Evolutionary conservation across 1,140 invertebrate species (phyloP).

Genomic region (Caenorhabditis briggsae): DNA sequence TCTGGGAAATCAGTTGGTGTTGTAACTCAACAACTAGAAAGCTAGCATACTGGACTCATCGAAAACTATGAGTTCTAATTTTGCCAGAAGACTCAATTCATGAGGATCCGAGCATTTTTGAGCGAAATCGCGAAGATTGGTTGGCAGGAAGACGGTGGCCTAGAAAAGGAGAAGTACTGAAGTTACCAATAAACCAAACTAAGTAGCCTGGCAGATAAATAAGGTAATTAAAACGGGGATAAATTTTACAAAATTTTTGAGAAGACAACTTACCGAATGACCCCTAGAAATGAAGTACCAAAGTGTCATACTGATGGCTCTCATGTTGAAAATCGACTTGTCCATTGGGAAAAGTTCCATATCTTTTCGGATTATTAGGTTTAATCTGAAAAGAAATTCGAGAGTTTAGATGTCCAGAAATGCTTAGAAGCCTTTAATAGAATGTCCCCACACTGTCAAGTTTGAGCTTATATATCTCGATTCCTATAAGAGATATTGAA

Average conservation of each 20-base stretch:
- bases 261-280: slow-evolving; percentile 9
- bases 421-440: no score
- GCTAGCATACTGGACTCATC: background rate
- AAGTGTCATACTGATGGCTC: slow-evolving; percentile 17
- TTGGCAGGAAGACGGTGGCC: slow-evolving; percentile 14
- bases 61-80: background rate
- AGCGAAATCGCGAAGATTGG: slow-evolving; percentile 22
- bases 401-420: no score
- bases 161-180: background rate
- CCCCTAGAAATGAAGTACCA: slow-evolving; percentile 40
- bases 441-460: no score
- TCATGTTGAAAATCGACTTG: slow-evolving; percentile 29
- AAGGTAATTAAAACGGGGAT: no score
- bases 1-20: background rate
- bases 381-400: background rate
- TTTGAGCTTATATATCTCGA: no score
- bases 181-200: no score
- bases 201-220: no score
- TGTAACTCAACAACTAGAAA: no score
- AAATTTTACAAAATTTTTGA: no score
- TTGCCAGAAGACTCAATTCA: slow-evolving; percentile 27
- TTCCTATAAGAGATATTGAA: no score
- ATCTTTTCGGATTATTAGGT: slow-evolving; percentile 5
- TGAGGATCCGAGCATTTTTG: slow-evolving; percentile 46
- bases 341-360: slow-evolving; percentile 10